Evolutionary conservation across 2,888 invertebrate genomes (phyloP), one percentile per base, ranked within the genome.

Genomic region (Diploptera punctata): DNA sequence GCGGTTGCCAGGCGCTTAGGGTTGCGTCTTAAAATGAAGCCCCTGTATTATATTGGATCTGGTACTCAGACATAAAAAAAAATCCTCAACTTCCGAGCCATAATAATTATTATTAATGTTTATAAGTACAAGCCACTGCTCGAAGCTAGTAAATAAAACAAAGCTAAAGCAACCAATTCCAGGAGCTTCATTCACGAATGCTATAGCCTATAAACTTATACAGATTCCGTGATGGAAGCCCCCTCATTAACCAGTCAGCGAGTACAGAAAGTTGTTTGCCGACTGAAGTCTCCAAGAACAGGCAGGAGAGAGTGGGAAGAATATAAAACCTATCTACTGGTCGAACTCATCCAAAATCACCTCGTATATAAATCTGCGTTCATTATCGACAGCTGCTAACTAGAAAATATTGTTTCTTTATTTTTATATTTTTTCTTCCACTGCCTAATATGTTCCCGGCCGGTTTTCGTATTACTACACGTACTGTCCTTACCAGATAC

Each of bases 311-410:
- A n/a, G n/a, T n/a, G n/a, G n/a, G n/a, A n/a, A 44, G 47, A 65
- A 29, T 24, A 65, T 43, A 65, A 65, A 65, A 65, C 65, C 19
- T n/a, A 4, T n/a, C 47, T 3, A 47, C 9, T 47, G 31, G n/a
- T 31, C 60, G 43, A 21, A 26, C 26, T 65, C 62, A 26, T 47
- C 26, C 29, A 9, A 47, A 65, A 65, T 65, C 65, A 47, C 65
- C 47, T 65, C 65, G 47, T 47, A 65, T 65, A n/a, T n/a, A n/a
- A n/a, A 65, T 65, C 65, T 65, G 44, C 13, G 43, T 21, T 44
- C 65, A 44, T 65, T 65, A 65, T 43, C 65, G 44, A 44, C 65
- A 47, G 65, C 65, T 24, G 65, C 29, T 44, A 65, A 65, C 65
- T 65, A 44, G 65, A 65, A 57, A 57, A 57, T 29, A n/a, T 29